Evolutionary conservation across 2,797 vertebrate species (phyloP), one percentile per base, ranked within the genome.

Genomic region (Cynopterus sphinx): DNA sequence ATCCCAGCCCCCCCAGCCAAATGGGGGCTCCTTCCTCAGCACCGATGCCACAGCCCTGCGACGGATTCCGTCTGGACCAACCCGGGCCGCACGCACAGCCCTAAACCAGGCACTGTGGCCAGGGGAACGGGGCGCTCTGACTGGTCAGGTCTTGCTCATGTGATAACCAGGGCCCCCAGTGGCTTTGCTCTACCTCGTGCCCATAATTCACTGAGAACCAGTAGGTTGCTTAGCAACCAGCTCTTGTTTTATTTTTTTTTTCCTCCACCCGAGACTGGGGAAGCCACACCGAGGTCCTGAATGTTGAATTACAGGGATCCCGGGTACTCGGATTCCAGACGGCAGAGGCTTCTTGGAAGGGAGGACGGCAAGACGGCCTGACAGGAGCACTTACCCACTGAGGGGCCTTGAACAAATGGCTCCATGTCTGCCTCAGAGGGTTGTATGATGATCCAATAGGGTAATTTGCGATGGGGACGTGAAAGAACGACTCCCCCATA

Each of bases 191-290:
- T 49, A 41, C n/a, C 26, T 70, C 92, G 82, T 67, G n/a, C 10
- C 26, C 21, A 33, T 0, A 43, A 87, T n/a, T 73, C 73, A 15
- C 33, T 21, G 39, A 87, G 49, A 81, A 3, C 26, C 11, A 36
- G 39, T 41, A 55, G 21, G 63, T 87, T 93, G 92, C 97, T 87
- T 92, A 83, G 87, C 84, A 93, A 90, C 87, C n/a, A 68, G 5
- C 53, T 74, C 39, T 21, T 9, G 51, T 21, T 33, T 33, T 33
- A 33, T 33, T 49, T 15, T 49, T 87, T 33, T 78, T 73, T 61
- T 51, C n/a, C 36, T 22, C 59, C 2, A 19, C 24, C 46, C 36
- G 4, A 19, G 33, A 39, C 6, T 53, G 11, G 74, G 19, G 46
- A 65, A 51, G 65, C 36, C 41, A 22, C 0, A 0, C 51, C 51